Evolutionary conservation across 2,797 vertebrate genomes (phyloP), one percentile per base, ranked within the genome.

Genomic region (Parambassis ranga): DNA sequence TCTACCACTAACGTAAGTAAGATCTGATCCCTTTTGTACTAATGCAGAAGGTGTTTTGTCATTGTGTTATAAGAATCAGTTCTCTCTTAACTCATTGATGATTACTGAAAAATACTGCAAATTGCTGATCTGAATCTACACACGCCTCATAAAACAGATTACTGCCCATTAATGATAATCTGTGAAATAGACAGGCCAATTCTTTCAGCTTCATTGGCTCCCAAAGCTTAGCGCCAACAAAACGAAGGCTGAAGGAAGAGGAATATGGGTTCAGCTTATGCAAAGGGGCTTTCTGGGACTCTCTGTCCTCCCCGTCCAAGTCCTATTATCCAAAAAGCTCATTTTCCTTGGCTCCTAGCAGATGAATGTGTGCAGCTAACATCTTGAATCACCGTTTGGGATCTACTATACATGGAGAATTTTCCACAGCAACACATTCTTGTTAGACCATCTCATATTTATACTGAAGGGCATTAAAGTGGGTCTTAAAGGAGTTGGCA

Each of bases 381-480:
- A 85, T 90, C 85, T 87, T 85, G 77, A 90, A 91, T 89, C 74
- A 71, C 71, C 53, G 76, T 88, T 90, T 88, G 70, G 64, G 67
- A 78, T 64, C 47, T 67, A 69, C 63, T 83, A 60, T 79, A 84
- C 70, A 85, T 71, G 68, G 46, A 66, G 63, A 82, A 79, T 70
- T 92, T 92, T 92, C 88, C 90, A 92, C 82, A 79, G 73, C 70
- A 83, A 88, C 84, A 79, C 83, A 90, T 89, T 90, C 83, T 65
- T 87, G 44, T 59, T 58, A 53, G 71, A 85, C 85, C 65, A 46
- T 83, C 73, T 90, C 79, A 89, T 84, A 77, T 84, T 89, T 87
- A 77, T 63, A 53, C 71, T 72, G 48, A 32, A 76, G 46, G 66
- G 75, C 59, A 69, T 58, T 49, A 59, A 76, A 78, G 68, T 57